Evolutionary conservation across 2,797 vertebrate genomes (phyloP), one percentile per base, ranked within the genome.

Genomic region (Gymnodraco acuticeps): DNA sequence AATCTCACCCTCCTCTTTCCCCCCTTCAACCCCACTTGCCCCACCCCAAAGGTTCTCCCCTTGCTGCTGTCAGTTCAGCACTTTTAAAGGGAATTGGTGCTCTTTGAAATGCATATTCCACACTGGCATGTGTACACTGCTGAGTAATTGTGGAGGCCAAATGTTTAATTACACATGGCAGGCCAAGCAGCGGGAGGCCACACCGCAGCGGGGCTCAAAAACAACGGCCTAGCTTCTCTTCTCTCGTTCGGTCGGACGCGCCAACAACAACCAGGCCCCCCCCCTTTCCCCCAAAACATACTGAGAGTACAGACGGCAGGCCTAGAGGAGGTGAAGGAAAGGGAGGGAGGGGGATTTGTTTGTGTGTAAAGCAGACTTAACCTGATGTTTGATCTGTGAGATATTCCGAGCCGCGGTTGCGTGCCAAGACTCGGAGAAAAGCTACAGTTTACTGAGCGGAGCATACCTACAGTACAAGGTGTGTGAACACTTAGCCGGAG

Each of bases 101-200:
- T 96, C 97, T 98, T 98, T 97, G 97, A 98, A 98, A 97, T 98
- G 97, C 96, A 96, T 97, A 97, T 98, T 96, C 94, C 80, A 88
- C 75, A 89, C 92, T 96, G 96, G 96, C 96, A 95, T 97, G 97
- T 97, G 96, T 96, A 95, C 94, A 95, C 96, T 96, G 96, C 96
- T 95, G 96, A 97, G 96, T 96, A 97, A 97, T 96, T 96, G 97
- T 94, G 94, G 95, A 96, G 97, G 97, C 96, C 96, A 97, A 98
- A 98, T 98, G 97, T 97, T 98, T 98, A 98, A 98, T 98, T 98
- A 98, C 97, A 97, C 96, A 96, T 97, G 96, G 97, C 98, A 97
- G 97, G 96, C 96, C 90, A 19, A 97, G 96, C 97, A 96, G 97
- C 95, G 91, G 97, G 89, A 79, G 84, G 75, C 81, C 81, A 64